Percentiles rank a stretch among this genome's conserved stretches.
Conservation (phyloP, 2,113 vertebrate species). For the Bubo bubo region DNA sequence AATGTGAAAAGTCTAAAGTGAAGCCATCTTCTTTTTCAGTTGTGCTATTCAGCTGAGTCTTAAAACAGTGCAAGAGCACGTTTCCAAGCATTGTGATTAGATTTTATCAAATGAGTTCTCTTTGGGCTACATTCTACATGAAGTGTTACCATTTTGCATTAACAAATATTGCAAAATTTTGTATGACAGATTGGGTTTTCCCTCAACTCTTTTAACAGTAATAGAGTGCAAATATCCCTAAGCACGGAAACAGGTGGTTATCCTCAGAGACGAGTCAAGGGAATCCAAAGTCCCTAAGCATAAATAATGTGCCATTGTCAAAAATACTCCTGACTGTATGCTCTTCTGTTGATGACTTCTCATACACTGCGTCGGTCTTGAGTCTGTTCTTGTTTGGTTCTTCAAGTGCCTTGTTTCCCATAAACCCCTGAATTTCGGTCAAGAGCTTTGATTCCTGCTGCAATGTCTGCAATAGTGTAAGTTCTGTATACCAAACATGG, state of each 20-base stretch:
- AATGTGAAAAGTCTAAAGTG: neutral
- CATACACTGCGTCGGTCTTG: accelerated
- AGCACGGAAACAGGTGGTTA: neutral
- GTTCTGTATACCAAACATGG: neutral
- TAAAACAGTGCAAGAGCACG: neutral
- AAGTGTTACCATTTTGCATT: neutral
- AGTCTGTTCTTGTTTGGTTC: neutral
- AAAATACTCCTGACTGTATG: neutral
- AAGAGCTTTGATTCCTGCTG: neutral
- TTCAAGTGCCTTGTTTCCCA: neutral
- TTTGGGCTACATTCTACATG: accelerated
- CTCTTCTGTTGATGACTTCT: neutral
- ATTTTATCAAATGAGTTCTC: neutral
- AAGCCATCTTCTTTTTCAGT: neutral
- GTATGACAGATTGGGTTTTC: neutral
- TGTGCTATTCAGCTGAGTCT: neutral
- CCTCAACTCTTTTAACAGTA: neutral
- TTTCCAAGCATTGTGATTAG: neutral
- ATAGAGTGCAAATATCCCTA: neutral
- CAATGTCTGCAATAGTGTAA: neutral
- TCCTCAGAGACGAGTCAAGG: neutral
- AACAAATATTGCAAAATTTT: neutral
- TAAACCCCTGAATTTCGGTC: neutral
- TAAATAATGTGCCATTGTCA: neutral
- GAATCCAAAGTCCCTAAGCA: neutral